Evolutionary conservation across 2,888 invertebrate species (phyloP), one percentile per base, ranked within the genome.

Genomic region (Auanema freiburgensis): DNA sequence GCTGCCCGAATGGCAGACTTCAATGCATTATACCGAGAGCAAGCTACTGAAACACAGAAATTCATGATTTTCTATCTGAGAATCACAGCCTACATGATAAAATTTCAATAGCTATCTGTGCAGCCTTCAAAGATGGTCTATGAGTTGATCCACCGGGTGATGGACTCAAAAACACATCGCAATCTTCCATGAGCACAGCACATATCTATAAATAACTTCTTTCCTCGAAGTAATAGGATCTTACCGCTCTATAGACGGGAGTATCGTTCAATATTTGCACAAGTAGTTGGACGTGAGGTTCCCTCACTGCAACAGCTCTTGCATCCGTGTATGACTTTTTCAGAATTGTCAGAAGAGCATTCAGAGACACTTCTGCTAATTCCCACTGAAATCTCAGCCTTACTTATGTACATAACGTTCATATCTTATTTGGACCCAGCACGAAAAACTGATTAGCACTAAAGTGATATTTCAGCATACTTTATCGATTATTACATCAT

Each of bases 371-470:
- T 23, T 74, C 76, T 14, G 77, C 71, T 46, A 81, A 59, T 21
- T 71, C 73, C 79, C 79, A 81, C 79, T 78, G 63, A 71, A 72
- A 57, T 12, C n/a, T n/a, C n/a, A n/a, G n/a, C n/a, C n/a, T n/a
- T n/a, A n/a, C n/a, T n/a, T n/a, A n/a, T n/a, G n/a, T n/a, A n/a
- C n/a, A n/a, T n/a, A n/a, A n/a, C n/a, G n/a, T n/a, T n/a, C n/a
- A n/a, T n/a, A n/a, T n/a, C n/a, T n/a, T n/a, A n/a, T n/a, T 33
- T 33, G 33, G 33, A 8, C 8, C 33, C 33, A 33, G 8, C 33
- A 8, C 33, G 33, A 33, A 5, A n/a, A 33, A 33, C 33, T 33
- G 33, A 33, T 33, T 33, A 33, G 3, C 33, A 33, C 33, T 33
- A 5, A 5, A 8, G 33, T 33, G 8, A 33, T 33, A 33, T 33